Base-by-base conservation (phyloP, 2,113 vertebrate species). In the Atherinomorus stipes region DNA sequence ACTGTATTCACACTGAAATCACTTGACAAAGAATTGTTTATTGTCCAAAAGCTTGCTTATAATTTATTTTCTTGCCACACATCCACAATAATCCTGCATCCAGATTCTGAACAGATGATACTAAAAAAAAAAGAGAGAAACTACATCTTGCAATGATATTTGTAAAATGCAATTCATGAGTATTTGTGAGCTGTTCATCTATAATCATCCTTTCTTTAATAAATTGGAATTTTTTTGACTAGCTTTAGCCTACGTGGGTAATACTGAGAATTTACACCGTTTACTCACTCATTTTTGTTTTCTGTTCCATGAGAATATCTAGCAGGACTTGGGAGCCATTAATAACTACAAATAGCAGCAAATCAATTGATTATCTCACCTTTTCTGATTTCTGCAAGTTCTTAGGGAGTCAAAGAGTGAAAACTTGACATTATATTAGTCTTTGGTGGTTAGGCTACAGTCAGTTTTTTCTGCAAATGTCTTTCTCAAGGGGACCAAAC, bases 401-500 rank as follows among this genome's bases (percentile, higher is more conserved):
- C 44, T 38, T 54, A 60, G n/a, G 50, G 49, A 60, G 23, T 13
- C 49, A 18, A 3, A 58, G 13, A 69, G 53, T 52, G 82, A 22
- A 67, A 71, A 64, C 4, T 13, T 59, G 18, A 62, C 64, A 61
- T 53, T 54, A 45, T 44, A 60, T 57, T 76, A 23, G 38, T 88
- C 85, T 90, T 90, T 90, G 88, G 84, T 86, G 73, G 66, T 75
- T 81, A 38, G 65, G 78, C 53, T 62, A 71, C 38, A 76, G 3
- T 52, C 16, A n/a, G 69, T 56, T 67, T 52, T 64, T 79, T 26
- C 47, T 59, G 23, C 13, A 26, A 68, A 23, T 68, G 28, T 80
- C 72, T 71, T 37, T 11, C 34, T 52, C 19, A 53, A 50, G 7
- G 49, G 59, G 45, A 67, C 64, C 68, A 62, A 65, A 80, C 63